Percentiles rank a stretch among this genome's conserved stretches.
Evolutionary conservation across 2,888 invertebrate species (phyloP).

Genomic region (Augochlorella aurata): DNA sequence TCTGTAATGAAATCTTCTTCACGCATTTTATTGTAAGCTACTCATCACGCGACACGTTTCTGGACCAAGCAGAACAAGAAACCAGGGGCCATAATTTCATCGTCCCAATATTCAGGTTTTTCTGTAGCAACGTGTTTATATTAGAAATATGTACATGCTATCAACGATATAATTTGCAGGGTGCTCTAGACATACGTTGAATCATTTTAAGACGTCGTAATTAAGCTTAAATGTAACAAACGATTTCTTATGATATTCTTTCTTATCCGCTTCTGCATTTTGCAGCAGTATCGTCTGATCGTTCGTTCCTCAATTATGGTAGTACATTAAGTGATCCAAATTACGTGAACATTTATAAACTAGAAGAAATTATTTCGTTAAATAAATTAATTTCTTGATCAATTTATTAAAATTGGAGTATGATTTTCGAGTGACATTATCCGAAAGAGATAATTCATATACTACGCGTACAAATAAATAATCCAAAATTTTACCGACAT

Average conservation of each 20-base stretch:
- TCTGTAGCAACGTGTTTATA: neutral
- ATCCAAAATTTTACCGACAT: too few relatives aligned
- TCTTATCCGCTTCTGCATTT: neutral
- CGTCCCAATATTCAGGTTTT: conserved; percentile 8
- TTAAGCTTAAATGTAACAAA: neutral
- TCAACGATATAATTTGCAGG: neutral
- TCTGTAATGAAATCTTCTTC: conserved; percentile 10
- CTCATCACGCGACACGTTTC: conserved; percentile 2
- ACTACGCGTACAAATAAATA: too few relatives aligned
- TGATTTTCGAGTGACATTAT: neutral
- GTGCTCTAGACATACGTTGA: neutral
- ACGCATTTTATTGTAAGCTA: conserved; percentile 9
- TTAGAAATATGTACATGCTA: neutral
- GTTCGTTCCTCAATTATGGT: neutral
- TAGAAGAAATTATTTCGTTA: neutral
- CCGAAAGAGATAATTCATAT: neutral
- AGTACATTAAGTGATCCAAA: too few relatives aligned
- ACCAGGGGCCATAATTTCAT: conserved; percentile 39
- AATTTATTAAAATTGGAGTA: neutral
- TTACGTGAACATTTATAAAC: too few relatives aligned
- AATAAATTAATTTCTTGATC: neutral
- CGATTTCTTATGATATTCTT: neutral
- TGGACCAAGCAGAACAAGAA: conserved; percentile 51
- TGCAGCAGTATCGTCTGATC: neutral
- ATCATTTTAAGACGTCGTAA: neutral